These are phyloP conservation scores for Chelidonichthys spinosus DNA, from an alignment of 2,797 vertebrate species.

Conservation along the genomic window DNA sequence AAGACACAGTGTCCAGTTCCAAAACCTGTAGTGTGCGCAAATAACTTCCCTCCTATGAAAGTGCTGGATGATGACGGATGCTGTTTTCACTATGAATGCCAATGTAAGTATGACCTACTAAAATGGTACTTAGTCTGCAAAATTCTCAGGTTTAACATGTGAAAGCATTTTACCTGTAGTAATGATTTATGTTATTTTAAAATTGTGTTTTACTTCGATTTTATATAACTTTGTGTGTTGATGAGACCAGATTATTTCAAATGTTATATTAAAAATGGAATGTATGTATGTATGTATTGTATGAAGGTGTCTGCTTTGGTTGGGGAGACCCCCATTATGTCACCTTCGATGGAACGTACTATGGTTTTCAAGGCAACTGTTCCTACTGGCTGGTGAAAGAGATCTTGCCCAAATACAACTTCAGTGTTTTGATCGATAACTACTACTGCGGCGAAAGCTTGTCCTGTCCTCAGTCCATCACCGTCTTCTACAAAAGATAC, in stretches of 20 bases:
- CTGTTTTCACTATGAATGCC: constrained; percentile 86
- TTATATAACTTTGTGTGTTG: not conserved
- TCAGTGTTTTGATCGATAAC: constrained; percentile 87
- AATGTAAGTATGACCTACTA: constrained; percentile 64
- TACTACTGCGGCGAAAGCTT: constrained; percentile 79
- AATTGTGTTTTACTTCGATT: not conserved
- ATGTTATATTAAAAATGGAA: not conserved
- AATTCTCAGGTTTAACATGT: not conserved
- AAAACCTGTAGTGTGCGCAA: constrained; percentile 81
- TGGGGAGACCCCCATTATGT: constrained; percentile 90
- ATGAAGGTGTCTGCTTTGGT: constrained; percentile 88
- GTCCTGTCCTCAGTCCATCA: constrained; percentile 82
- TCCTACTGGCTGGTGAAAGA: constrained; percentile 91
- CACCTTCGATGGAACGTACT: constrained; percentile 92
- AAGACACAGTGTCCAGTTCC: constrained; percentile 66
- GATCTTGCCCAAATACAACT: constrained; percentile 79
- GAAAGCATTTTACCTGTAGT: not conserved
- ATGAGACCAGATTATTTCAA: not conserved
- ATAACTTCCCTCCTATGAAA: constrained; percentile 80
- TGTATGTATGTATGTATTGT: not conserved
- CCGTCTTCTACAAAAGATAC: constrained; percentile 85
- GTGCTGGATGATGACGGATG: constrained; percentile 82
- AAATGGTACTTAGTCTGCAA: not conserved
- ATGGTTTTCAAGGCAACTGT: constrained; percentile 91
- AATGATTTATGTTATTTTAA: not conserved